Evolutionary conservation across 2,888 invertebrate species (phyloP).

Genomic region (Bhutanitis thaidina): DNA sequence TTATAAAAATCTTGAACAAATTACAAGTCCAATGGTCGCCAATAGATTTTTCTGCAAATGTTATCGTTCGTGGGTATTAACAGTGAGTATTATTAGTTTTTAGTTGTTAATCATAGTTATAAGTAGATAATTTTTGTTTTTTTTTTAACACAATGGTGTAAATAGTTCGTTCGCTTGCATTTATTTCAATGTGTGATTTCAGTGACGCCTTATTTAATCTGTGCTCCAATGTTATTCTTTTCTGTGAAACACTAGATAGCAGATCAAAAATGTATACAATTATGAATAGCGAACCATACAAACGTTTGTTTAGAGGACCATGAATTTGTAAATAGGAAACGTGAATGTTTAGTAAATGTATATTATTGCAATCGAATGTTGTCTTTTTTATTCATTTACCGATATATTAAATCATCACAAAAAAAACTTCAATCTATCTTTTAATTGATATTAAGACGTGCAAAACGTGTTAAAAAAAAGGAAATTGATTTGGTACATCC

Average conservation of each 20-base stretch:
- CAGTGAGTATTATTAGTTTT: slow-evolving; percentile 62
- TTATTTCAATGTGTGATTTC: slow-evolving; percentile 36
- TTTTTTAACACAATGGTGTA: slow-evolving; percentile 28
- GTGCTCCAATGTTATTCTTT: background rate
- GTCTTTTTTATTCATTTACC: background rate
- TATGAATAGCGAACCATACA: background rate
- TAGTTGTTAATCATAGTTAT: slow-evolving; percentile 46
- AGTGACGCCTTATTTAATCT: slow-evolving; percentile 11
- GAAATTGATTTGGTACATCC: no score
- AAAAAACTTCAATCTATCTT: no score
- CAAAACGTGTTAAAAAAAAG: no score
- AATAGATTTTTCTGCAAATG: slow-evolving; percentile 10
- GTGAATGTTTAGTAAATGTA: slow-evolving; percentile 12
- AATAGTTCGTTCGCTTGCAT: slow-evolving; percentile 33
- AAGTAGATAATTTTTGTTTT: slow-evolving; percentile 55
- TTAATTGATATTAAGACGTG: no score
- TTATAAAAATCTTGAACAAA: background rate
- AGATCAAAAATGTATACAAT: background rate
- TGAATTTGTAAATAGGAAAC: slow-evolving; percentile 18
- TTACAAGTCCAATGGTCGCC: background rate
- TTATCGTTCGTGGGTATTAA: slow-evolving; percentile 45
- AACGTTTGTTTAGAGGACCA: slow-evolving; percentile 5
- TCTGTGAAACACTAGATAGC: background rate
- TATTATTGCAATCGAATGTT: background rate
- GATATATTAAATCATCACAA: background rate